Conservation (phyloP, 2,113 vertebrate genomes). For the Mustela lutreola region DNA sequence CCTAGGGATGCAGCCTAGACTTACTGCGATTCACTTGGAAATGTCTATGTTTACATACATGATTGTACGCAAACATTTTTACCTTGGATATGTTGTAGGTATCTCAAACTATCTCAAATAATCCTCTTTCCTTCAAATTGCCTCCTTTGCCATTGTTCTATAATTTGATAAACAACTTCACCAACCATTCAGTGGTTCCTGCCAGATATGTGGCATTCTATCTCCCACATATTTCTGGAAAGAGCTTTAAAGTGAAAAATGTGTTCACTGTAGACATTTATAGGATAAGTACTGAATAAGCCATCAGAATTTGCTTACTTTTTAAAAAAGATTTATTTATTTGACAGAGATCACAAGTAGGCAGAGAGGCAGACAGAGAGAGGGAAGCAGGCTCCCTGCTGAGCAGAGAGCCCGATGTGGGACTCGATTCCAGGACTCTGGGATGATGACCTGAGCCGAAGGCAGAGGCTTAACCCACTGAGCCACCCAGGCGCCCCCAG, state of each 20-base stretch:
- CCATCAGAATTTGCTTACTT: conserved; percentile 35
- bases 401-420: no score
- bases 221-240: background rate
- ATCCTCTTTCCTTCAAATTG: background rate
- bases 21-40: background rate
- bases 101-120: background rate
- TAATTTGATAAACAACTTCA: background rate
- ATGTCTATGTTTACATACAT: background rate
- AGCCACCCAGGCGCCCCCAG: background rate
- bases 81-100: background rate
- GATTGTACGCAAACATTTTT: background rate
- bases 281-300: conserved; percentile 30
- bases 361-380: no score
- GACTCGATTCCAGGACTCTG: no score
- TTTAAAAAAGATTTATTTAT: background rate
- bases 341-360: no score
- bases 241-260: conserved; percentile 13
- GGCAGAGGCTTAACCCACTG: no score
- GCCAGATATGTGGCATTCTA: background rate
- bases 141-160: background rate
- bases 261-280: background rate
- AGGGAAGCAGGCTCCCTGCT: no score
- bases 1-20: no score
- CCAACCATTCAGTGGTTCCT: background rate
- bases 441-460: no score